Evolutionary conservation across 2,113 vertebrate genomes (phyloP).

Genomic region (Anoura caudifer): DNA sequence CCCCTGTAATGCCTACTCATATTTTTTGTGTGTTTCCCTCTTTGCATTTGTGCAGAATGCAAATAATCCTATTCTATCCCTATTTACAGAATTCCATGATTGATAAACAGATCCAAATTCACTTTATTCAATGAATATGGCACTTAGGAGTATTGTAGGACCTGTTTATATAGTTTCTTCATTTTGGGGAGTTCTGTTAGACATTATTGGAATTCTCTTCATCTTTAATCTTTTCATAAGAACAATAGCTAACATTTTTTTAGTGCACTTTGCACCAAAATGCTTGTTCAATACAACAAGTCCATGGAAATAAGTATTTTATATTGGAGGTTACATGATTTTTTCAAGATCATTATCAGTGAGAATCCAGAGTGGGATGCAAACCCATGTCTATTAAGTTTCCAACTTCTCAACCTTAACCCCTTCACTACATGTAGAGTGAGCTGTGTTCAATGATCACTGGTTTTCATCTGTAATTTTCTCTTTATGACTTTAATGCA

Average conservation of each 20-base stretch:
- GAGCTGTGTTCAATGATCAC: accelerated
- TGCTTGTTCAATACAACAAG: background rate
- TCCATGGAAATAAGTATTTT: background rate
- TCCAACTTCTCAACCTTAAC: background rate
- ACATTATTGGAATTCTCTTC: background rate
- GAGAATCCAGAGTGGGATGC: background rate
- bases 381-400: background rate
- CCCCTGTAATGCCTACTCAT: background rate
- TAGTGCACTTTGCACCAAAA: background rate
- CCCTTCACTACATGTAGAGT: accelerated
- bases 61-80: too few species aligned
- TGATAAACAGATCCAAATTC: background rate
- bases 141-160: background rate
- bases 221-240: background rate
- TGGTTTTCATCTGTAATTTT: background rate
- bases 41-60: too few species aligned
- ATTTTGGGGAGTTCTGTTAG: background rate
- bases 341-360: background rate
- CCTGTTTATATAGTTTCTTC: background rate
- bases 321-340: background rate
- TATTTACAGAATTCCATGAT: background rate
- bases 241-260: background rate
- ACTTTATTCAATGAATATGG: background rate
- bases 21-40: background rate
- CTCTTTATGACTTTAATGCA: background rate